Percentiles rank a stretch among this genome's conserved stretches.
These are phyloP conservation scores for Montipora foliosa DNA, from an alignment of 64 coral and sea anemone genomes.

Conservation along the genomic window DNA sequence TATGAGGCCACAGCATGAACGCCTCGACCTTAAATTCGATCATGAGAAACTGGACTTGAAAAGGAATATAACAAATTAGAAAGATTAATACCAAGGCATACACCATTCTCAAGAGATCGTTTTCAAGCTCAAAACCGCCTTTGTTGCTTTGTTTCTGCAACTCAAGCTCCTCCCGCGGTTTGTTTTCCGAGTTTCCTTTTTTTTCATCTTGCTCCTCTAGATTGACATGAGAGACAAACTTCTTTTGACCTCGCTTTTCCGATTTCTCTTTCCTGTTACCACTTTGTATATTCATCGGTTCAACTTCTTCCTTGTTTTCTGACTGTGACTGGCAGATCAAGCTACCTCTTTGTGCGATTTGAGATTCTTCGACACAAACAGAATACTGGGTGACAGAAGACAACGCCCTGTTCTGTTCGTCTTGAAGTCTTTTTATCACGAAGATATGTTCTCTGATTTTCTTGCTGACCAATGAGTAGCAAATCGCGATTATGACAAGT, in stretches of 20 bases:
- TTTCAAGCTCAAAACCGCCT: constrained; percentile 68
- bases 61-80: constrained; percentile 77
- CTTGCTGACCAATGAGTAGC: constrained; percentile 58
- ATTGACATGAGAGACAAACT: background rate
- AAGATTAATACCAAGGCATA: constrained; percentile 82
- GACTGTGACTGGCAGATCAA: background rate
- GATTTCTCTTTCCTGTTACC: background rate
- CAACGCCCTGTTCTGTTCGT: constrained; percentile 30
- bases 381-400: constrained; percentile 1
- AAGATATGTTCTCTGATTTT: constrained; percentile 79
- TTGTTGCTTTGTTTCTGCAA: constrained; percentile 7
- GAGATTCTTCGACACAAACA: background rate
- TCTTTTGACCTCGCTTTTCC: background rate
- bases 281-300: background rate
- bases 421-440: constrained; percentile 21
- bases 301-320: constrained; percentile 28
- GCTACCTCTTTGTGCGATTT: constrained; percentile 3
- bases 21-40: constrained; percentile 49
- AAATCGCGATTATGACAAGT: constrained; percentile 70
- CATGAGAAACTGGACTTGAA: constrained; percentile 75
- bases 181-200: background rate
- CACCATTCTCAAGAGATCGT: constrained; percentile 86
- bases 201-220: background rate
- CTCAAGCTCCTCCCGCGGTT: background rate
- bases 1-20: constrained; percentile 49